These are phyloP conservation scores for Melitaea athalia DNA, from an alignment of 2,888 invertebrate genomes.

Conservation along the genomic window DNA sequence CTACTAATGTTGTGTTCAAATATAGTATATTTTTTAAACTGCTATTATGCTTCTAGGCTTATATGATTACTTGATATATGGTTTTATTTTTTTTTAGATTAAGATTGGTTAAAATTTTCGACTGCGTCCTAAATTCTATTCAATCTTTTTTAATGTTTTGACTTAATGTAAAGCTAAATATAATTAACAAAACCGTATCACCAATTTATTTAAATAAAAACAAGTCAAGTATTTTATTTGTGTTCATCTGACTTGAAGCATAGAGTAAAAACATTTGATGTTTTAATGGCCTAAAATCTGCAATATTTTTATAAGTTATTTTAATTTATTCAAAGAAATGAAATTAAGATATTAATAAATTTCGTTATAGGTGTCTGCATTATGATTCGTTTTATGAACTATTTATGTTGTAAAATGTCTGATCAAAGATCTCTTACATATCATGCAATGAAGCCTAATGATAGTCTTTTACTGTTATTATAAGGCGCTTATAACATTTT, in stretches of 20 bases:
- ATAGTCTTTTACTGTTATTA: slow-evolving; percentile 13
- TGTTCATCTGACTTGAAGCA: slow-evolving; percentile 12
- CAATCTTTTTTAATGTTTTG: slow-evolving; percentile 63
- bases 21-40: neutral
- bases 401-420: slow-evolving; percentile 3
- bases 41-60: slow-evolving; percentile 4
- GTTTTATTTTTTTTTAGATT: slow-evolving; percentile 23
- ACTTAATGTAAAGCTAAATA: slow-evolving; percentile 41
- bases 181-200: slow-evolving; percentile 12
- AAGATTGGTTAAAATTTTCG: slow-evolving; percentile 54
- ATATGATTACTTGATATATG: slow-evolving; percentile 11
- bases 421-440: slow-evolving; percentile 19
- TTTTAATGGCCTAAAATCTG: neutral
- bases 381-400: neutral
- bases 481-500: slow-evolving; percentile 68
- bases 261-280: neutral
- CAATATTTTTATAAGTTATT: neutral
- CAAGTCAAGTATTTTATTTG: slow-evolving; percentile 7
- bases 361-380: neutral
- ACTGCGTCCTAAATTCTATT: slow-evolving; percentile 51
- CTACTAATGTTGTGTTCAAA: neutral
- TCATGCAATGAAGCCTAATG: slow-evolving; percentile 18
- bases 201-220: neutral
- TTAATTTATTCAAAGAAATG: neutral
- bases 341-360: neutral